phyloP scores from a whole-genome alignment of 2,888 invertebrate species.

The Oscheius sp. region DNA sequence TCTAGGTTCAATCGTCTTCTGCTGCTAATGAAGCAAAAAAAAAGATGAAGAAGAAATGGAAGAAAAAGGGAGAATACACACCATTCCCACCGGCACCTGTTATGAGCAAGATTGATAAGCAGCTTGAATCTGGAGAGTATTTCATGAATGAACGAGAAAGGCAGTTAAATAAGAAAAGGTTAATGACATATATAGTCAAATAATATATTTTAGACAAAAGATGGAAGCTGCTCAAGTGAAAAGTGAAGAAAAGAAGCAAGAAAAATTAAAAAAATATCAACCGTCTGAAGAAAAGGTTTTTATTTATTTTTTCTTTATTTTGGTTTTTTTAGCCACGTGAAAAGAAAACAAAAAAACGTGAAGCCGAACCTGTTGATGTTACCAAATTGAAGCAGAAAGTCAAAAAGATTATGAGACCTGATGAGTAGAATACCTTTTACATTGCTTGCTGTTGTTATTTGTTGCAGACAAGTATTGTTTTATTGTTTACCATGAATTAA shows the following conservation, averaged over 20 bases:
- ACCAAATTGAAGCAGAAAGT: slow-evolving; percentile 55
- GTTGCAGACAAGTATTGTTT: too few relatives aligned
- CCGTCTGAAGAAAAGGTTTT: slow-evolving; percentile 41
- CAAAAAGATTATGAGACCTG: slow-evolving; percentile 42
- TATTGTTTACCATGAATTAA: neutral
- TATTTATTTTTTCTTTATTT: neutral
- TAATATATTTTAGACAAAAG: slow-evolving; percentile 34
- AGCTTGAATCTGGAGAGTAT: slow-evolving; percentile 93
- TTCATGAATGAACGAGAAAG: slow-evolving; percentile 82
- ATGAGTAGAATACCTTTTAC: neutral
- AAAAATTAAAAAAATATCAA: slow-evolving; percentile 48
- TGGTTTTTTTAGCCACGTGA: slow-evolving; percentile 32
- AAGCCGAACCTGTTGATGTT: slow-evolving; percentile 45
- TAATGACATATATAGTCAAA: neutral
- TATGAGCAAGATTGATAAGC: slow-evolving; percentile 78
- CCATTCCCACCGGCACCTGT: slow-evolving; percentile 87
- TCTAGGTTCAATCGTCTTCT: slow-evolving; percentile 62
- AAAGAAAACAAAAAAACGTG: slow-evolving; percentile 44
- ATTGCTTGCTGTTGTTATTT: slow-evolving; percentile 9
- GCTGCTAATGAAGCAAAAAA: slow-evolving; percentile 66
- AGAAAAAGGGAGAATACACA: slow-evolving; percentile 90
- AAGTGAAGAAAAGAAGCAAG: slow-evolving; percentile 42
- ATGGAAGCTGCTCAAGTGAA: slow-evolving; percentile 40
- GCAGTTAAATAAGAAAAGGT: slow-evolving; percentile 51
- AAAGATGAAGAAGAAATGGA: slow-evolving; percentile 77